Base-by-base conservation (phyloP, 2,797 vertebrate genomes). In the Yasuhikotakia modesta region DNA sequence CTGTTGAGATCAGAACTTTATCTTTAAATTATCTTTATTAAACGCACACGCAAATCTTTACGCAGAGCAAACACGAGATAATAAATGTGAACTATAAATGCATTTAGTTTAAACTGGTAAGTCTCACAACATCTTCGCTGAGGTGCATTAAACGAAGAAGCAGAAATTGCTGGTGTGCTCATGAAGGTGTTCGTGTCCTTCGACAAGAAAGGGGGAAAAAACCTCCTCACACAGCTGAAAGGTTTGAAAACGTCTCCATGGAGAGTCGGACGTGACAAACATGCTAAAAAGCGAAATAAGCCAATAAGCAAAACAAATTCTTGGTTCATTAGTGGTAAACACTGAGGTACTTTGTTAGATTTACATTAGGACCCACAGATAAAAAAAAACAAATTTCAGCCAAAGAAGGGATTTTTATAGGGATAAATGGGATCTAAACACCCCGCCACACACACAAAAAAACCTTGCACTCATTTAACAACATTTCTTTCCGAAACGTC, bases 191-290 rank as follows among this genome's bases (percentile, higher is more conserved):
- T 65, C 60, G 2, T 60, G 77, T 73, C 74, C 55, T 53, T 48
- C 46, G 75, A 69, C 75, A 70, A 75, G 76, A n/a, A 78, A 27
- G 50, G 39, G 72, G 73, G 69, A 32, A 76, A 64, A 74, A 67
- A 35, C 39, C 64, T 43, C 39, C 39, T 60, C 76, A 63, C 63
- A 68, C 75, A 82, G 86, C 77, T 87, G 85, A 83, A 86, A 72
- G 84, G 84, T 86, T 87, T 88, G 87, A 89, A 89, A 89, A 90
- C 86, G 89, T 90, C 89, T 90, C 88, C 88, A 90, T 89, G 90
- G 89, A 86, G 77, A 90, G 85, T 76, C 69, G 7, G 16, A 88
- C 89, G 90, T 91, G 90, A 86, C 79, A 7, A 75, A 88, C 90
- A 91, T 91, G 66, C 88, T 57, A 79, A 85, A 78, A 74, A 30